Evolutionary conservation across 1,140 invertebrate species (phyloP).

Genomic region (Teleopsis dalmanni): DNA sequence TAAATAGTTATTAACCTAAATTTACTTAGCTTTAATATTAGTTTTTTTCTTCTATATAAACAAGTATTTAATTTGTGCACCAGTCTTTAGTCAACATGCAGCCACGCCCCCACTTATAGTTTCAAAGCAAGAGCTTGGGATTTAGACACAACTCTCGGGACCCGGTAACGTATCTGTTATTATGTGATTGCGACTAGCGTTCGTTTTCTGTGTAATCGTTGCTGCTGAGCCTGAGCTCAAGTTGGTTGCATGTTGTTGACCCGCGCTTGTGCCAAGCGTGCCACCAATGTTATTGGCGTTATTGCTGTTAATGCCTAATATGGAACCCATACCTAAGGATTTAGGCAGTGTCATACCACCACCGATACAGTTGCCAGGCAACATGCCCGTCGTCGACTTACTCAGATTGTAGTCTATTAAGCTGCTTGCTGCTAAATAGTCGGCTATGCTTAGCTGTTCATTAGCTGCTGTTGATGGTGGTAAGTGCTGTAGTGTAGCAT

Average conservation of each 20-base stretch:
- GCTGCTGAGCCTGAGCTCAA: conserved; percentile 18
- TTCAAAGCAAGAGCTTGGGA: too few species aligned
- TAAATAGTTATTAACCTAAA: too few species aligned
- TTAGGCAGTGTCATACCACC: conserved; percentile 33
- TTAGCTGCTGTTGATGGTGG: conserved; percentile 1
- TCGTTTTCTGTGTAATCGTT: conserved; percentile 40
- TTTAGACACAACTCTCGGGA: conserved; percentile 68
- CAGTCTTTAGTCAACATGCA: too few species aligned
- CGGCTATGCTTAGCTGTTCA: conserved; percentile 28
- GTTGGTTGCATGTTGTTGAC: conserved; percentile 12
- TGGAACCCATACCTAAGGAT: conserved; percentile 24
- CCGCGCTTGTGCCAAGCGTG: conserved; percentile 7
- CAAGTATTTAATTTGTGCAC: not conserved
- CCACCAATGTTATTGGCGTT: conserved; percentile 6
- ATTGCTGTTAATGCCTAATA: conserved; percentile 14
- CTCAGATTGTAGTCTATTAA: conserved; percentile 41
- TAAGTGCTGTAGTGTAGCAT: not conserved
- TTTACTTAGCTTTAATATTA: too few species aligned
- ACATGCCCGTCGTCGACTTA: conserved; percentile 20
- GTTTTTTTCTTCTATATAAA: not conserved
- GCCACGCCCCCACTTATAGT: too few species aligned
- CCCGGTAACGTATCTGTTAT: conserved; percentile 66
- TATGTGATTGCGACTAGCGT: conserved; percentile 50
- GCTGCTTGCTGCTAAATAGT: conserved; percentile 40
- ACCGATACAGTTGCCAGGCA: not conserved